These are phyloP conservation scores for Orchesellides sinensis DNA, from an alignment of 2,888 invertebrate genomes.

Conservation along the genomic window DNA sequence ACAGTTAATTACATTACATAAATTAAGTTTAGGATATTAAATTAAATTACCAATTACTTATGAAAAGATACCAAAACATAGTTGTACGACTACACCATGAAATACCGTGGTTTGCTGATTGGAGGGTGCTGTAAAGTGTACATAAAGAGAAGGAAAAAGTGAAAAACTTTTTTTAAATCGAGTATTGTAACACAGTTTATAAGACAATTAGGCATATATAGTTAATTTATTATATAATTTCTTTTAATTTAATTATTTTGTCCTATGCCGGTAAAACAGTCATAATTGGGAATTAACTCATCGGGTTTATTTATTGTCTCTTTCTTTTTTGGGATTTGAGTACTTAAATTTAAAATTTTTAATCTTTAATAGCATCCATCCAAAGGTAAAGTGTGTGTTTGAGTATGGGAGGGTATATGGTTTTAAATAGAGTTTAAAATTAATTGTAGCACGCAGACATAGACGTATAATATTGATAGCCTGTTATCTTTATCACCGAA, in stretches of 20 bases:
- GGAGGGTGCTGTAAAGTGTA: constrained; percentile 75
- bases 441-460: neutral
- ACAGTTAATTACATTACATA: neutral
- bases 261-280: too few relatives aligned
- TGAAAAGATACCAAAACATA: neutral
- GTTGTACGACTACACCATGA: constrained; percentile 46
- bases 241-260: neutral
- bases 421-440: neutral
- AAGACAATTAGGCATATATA: neutral
- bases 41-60: constrained; percentile 38
- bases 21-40: constrained; percentile 47
- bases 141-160: constrained; percentile 34
- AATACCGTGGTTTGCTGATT: constrained; percentile 74
- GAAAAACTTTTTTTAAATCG: neutral
- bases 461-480: neutral
- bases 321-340: too few relatives aligned
- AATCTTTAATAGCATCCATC: neutral
- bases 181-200: too few relatives aligned
- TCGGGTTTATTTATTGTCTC: too few relatives aligned
- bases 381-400: constrained; percentile 1
- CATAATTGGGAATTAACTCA: too few relatives aligned
- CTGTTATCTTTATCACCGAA: neutral
- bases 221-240: neutral
- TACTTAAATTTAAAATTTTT: too few relatives aligned
- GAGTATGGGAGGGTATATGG: neutral